Evolutionary conservation across 2,797 vertebrate species (phyloP).

Genomic region (Acanthurus leucopareius): DNA sequence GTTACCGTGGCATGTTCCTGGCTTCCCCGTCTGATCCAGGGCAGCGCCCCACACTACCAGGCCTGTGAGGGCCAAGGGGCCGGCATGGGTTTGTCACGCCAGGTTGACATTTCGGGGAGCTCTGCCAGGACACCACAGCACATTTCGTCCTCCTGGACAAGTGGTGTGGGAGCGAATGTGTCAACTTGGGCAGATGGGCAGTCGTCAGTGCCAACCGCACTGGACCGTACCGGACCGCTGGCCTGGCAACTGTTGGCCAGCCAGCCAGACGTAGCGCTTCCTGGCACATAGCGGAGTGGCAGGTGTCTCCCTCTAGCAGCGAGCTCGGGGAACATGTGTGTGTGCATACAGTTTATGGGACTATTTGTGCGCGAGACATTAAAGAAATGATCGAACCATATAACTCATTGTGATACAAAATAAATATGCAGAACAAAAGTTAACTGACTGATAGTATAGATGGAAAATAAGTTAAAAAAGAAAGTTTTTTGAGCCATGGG

Average conservation of each 20-base stretch:
- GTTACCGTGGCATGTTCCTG: conserved; percentile 81
- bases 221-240: conserved; percentile 80
- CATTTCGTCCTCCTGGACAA: conserved; percentile 82
- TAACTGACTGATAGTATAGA: not conserved
- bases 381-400: not conserved
- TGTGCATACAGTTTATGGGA: conserved; percentile 9
- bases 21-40: conserved; percentile 72
- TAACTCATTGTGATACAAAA: not conserved
- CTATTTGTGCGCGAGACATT: not conserved
- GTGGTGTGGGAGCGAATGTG: conserved; percentile 79
- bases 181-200: conserved; percentile 86
- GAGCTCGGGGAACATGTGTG: conserved; percentile 50
- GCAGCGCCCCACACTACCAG: conserved; percentile 67
- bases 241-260: conserved; percentile 75
- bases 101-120: conserved; percentile 84
- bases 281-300: conserved; percentile 74
- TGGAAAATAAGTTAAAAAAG: not conserved
- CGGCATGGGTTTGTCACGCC: conserved; percentile 75
- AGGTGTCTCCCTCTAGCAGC: conserved; percentile 78
- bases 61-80: conserved; percentile 69
- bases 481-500: not conserved
- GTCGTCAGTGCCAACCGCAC: conserved; percentile 77
- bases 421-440: not conserved
- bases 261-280: conserved; percentile 67
- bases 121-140: conserved; percentile 81